Evolutionary conservation across 1,140 invertebrate genomes (phyloP).

Genomic region (Odontomachus brunneus): DNA sequence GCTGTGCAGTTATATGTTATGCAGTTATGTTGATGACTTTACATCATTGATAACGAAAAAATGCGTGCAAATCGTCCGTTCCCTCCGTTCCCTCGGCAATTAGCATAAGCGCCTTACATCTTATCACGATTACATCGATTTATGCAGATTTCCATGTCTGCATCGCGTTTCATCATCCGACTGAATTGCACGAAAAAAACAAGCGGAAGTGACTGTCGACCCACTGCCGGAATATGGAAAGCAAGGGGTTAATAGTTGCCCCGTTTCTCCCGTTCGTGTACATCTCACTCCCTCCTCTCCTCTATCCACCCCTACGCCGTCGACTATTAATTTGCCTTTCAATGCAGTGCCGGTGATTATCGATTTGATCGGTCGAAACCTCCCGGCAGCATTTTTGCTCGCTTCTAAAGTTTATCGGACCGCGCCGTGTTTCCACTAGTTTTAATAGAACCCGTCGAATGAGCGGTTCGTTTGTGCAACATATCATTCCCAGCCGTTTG

Average conservation of each 20-base stretch:
- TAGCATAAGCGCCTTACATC: neutral
- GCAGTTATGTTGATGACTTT: no score
- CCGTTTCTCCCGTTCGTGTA: constrained; percentile 46
- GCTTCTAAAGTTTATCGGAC: constrained; percentile 58
- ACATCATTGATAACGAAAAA: neutral
- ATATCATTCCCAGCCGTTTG: constrained; percentile 56
- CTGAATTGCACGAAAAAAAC: constrained; percentile 46
- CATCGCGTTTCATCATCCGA: constrained; percentile 39
- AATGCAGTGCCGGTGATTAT: constrained; percentile 54
- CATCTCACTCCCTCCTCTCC: constrained; percentile 29
- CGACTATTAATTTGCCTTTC: constrained; percentile 61
- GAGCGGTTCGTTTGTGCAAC: constrained; percentile 53
- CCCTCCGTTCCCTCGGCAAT: neutral
- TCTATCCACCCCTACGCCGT: no score
- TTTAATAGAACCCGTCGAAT: constrained; percentile 58
- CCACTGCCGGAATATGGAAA: constrained; percentile 43
- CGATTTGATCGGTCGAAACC: constrained; percentile 58
- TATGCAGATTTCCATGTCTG: constrained; percentile 15
- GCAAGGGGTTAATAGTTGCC: constrained; percentile 44
- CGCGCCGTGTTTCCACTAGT: constrained; percentile 56
- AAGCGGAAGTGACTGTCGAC: constrained; percentile 51
- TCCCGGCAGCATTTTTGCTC: constrained; percentile 53
- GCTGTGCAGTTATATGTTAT: no score
- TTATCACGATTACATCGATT: constrained; percentile 2
- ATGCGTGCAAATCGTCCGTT: no score